Evolutionary conservation across 2,113 vertebrate species (phyloP), one percentile per base, ranked within the genome.

Genomic region (Aplodontia rufa): DNA sequence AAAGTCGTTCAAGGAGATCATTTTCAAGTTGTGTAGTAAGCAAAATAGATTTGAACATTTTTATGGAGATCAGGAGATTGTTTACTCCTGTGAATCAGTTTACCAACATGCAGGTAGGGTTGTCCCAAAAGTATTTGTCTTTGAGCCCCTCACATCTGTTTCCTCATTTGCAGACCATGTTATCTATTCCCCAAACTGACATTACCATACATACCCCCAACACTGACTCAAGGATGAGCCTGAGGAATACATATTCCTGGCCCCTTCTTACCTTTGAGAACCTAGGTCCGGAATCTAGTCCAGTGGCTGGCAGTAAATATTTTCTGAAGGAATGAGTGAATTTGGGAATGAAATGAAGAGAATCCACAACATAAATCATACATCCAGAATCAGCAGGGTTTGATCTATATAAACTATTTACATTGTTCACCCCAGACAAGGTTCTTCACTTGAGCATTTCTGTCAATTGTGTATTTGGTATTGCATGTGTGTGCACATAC

Each of bases 241-340:
- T 82, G 13, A 93, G 47, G 40, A 87, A 68, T 58, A 32, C 53
- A 69, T 91, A 88, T 64, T 53, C 19, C 32, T 80, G 72, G 55
- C 8, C 40, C 17, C 60, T 64, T 86, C 66, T 58, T 74, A 22
- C 7, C 11, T 20, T 84, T 60, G 20, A 82, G 37, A 60, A 82
- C 42, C 13, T 49, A 19, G 32, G 8, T 78, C 53, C 69, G 69
- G 35, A 83, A 35, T 80, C 26, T 62, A 88, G 32, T 71, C 45
- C 58, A 91, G n/a, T 71, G 71, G 12, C 16, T 93, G 22, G 37
- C 51, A 96, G 40, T 37, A 96, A 55, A 72, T 62, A 58, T 91
- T 96, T 83, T 93, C 58, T 85, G 24, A 96, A 80, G 83, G 40
- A 94, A 62, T 19, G 22, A 85, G 81, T 88, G 45, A 81, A 75